Conservation (phyloP, 2,888 invertebrate genomes). For the Epirrhoe alternata region DNA sequence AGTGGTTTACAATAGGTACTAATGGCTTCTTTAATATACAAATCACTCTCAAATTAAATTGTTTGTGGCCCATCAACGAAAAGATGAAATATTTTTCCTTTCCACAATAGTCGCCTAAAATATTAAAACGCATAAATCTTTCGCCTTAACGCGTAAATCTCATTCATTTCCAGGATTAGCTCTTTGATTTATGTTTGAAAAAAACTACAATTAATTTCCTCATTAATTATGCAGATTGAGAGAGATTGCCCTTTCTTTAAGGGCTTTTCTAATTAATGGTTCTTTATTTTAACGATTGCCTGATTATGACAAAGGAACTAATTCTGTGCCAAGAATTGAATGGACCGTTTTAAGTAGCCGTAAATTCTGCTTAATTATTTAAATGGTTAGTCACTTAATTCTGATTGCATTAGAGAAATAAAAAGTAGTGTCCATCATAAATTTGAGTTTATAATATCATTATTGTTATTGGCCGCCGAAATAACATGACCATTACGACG, state of each 20-base stretch:
- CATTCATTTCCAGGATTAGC: slow-evolving; percentile 29
- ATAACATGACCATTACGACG: slow-evolving; percentile 29
- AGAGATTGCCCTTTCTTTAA: slow-evolving; percentile 11
- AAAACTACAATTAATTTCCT: slow-evolving; percentile 29
- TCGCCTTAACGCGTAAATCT: slow-evolving; percentile 8
- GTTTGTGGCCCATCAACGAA: slow-evolving; percentile 32
- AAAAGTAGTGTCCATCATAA: slow-evolving; percentile 25
- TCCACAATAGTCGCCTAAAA: slow-evolving; percentile 3
- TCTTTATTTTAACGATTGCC: neutral
- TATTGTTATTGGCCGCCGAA: slow-evolving; percentile 31
- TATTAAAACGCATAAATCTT: slow-evolving; percentile 13
- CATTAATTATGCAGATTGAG: slow-evolving; percentile 31
- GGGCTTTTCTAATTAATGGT: slow-evolving; percentile 9
- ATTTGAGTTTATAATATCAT: slow-evolving; percentile 23
- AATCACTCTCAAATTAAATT: slow-evolving; percentile 52
- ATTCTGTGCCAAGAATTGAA: slow-evolving; percentile 4
- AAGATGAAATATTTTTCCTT: slow-evolving; percentile 12
- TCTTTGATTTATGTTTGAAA: slow-evolving; percentile 29
- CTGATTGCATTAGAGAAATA: slow-evolving; percentile 12
- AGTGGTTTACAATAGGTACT: slow-evolving; percentile 53
- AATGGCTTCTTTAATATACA: slow-evolving; percentile 60
- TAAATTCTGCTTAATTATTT: slow-evolving; percentile 11
- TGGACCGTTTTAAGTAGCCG: slow-evolving; percentile 1
- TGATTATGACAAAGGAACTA: slow-evolving; percentile 3
- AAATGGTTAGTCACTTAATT: slow-evolving; percentile 4